Evolutionary conservation across 1,140 invertebrate species (phyloP), one percentile per base, ranked within the genome.

Genomic region (Sarcophaga peregrina): DNA sequence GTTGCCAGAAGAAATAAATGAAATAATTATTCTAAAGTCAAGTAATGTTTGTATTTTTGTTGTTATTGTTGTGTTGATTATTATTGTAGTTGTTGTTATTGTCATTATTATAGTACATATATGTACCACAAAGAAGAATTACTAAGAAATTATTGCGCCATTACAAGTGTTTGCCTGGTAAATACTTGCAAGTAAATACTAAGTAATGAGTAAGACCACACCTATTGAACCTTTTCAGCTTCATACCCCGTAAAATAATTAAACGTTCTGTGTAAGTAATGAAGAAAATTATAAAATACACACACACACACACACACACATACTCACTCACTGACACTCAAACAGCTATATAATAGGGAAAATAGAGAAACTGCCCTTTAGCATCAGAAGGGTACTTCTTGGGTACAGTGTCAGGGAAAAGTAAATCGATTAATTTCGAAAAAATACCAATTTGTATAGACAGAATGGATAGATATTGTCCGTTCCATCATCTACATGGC

Each of bases 121-220:
- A 2, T 2, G 25, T 4, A 37, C 25, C 25, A 37, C 25, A 37
- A 37, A 17, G 46, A 78, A 78, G 47, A 78, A 78, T 78, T 78
- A 78, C 47, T 20, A 78, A 78, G 48, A 52, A 76, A 48, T 48
- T 76, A 17, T 76, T 37, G 25, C 25, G 25, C 25, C 20, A 76
- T 48, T 76, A 47, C 74, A 78, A 50, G 15, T 48, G 47, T 52
- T 78, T 78, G 50, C 75, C 47, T 20, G 37, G 47, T n/a, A n/a
- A 76, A 48, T 76, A 62, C n/a, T 50, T 17, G 25, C 47, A 50
- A 50, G 20, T 50, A 78, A 52, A 76, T 15, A 50, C 50, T 17
- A 20, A 37, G 25, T 37, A 37, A 1, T 68, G 20, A 8, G 2
- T 7, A 13, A 48, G 5, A 78, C 75, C 75, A 78, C 75, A 78